A percentile compares a stretch with the other conserved stretches of the same genome.
Evolutionary conservation across 37 sponge, comb jelly and placozoan species (phyloP).

Genomic region (Chondrilla cf. caribensis): DNA sequence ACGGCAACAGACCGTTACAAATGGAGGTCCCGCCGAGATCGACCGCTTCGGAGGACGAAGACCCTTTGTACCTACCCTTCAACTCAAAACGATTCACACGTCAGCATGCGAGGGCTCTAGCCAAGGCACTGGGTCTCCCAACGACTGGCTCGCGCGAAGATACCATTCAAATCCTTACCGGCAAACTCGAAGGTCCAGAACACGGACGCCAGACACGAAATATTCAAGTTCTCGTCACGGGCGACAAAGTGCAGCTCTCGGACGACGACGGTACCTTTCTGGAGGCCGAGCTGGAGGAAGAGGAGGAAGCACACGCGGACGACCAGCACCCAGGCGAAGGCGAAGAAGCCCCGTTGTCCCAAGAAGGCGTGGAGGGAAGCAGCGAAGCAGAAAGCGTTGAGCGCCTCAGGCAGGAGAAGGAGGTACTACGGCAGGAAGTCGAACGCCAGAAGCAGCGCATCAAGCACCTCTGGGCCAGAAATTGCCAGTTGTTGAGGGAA

Average conservation of each 20-base stretch:
- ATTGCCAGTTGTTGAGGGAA: background rate
- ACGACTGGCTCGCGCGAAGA: slow-evolving; percentile 10
- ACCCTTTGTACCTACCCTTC: background rate
- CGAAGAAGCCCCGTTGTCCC: background rate
- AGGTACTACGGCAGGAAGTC: background rate
- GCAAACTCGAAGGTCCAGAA: background rate
- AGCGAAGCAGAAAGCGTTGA: background rate
- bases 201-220: background rate
- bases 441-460: background rate
- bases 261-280: slow-evolving; percentile 11
- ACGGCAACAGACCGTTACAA: background rate
- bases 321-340: background rate
- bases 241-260: background rate
- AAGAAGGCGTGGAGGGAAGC: background rate
- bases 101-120: background rate
- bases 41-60: background rate
- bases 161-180: background rate
- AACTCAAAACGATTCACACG: slow-evolving; percentile 3
- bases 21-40: slow-evolving; percentile 43
- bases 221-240: background rate
- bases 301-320: background rate
- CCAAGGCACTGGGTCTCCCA: background rate
- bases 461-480: background rate
- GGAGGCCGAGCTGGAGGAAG: background rate
- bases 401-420: background rate